Evolutionary conservation across 2,888 invertebrate species (phyloP).

Genomic region (Drepana falcataria): DNA sequence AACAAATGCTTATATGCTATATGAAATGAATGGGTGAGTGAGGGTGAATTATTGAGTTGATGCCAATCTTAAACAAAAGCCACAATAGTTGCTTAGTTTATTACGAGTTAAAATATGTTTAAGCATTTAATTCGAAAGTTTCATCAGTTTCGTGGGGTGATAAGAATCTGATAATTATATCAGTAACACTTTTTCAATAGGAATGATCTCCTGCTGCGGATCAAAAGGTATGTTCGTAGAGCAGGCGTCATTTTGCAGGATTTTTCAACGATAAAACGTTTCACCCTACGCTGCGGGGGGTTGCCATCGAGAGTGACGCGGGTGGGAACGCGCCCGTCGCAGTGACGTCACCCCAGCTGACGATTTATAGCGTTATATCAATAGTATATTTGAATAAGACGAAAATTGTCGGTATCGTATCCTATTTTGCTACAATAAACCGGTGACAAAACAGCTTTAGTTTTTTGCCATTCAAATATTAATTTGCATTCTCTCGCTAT

Average conservation of each 20-base stretch:
- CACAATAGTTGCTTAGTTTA: no score
- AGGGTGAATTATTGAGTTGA: slow-evolving; percentile 12
- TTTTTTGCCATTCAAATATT: slow-evolving; percentile 12
- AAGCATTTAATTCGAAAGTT: neutral
- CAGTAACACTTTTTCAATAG: neutral
- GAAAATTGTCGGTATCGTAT: neutral
- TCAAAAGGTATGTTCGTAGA: no score
- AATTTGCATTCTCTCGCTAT: slow-evolving; percentile 25
- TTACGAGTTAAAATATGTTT: neutral
- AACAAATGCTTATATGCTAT: no score
- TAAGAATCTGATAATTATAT: neutral
- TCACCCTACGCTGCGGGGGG: slow-evolving; percentile 5
- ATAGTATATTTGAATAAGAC: slow-evolving; percentile 12
- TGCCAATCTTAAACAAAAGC: no score
- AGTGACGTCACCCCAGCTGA: slow-evolving; percentile 65
- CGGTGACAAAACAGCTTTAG: slow-evolving; percentile 4
- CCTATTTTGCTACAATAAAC: slow-evolving; percentile 6
- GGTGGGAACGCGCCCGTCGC: slow-evolving; percentile 34
- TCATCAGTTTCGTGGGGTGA: neutral
- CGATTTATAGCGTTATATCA: slow-evolving; percentile 44
- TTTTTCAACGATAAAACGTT: neutral
- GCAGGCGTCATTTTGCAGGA: neutral
- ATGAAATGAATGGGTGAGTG: slow-evolving; percentile 22
- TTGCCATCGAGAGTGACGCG: slow-evolving; percentile 46
- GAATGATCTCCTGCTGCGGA: neutral